Conservation (phyloP, 2,797 vertebrate genomes). For the Eidolon dupreanum region DNA sequence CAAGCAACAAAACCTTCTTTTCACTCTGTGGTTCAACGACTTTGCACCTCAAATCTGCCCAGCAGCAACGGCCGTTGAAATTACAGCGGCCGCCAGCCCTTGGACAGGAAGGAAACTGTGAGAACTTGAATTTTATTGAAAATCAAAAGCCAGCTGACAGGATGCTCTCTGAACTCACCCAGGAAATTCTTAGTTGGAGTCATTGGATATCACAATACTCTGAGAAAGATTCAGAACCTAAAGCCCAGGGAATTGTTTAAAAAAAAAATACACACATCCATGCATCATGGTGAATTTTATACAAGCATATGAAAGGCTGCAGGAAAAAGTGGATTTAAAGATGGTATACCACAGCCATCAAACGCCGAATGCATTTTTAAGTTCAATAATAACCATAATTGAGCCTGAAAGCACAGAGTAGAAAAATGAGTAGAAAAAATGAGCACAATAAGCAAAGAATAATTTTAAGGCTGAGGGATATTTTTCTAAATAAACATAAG, state of each 20-base stretch:
- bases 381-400: background rate
- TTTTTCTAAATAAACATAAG: background rate
- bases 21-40: background rate
- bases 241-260: background rate
- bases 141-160: constrained; percentile 49
- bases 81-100: background rate
- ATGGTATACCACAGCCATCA: background rate
- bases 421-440: background rate
- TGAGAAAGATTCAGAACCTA: constrained; percentile 8
- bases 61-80: background rate
- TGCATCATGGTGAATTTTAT: background rate
- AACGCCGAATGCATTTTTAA: background rate
- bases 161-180: background rate
- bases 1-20: background rate
- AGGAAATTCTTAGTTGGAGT: background rate
- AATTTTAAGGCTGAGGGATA: background rate
- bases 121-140: constrained; percentile 34
- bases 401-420: background rate
- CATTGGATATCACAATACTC: background rate
- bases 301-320: background rate
- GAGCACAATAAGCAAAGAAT: constrained; percentile 23
- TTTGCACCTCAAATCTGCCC: background rate
- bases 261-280: background rate
- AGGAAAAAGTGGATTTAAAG: constrained; percentile 23
- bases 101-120: background rate